phyloP scores from a whole-genome alignment of 2,888 invertebrate genomes.

The Acutogordius australiensis region DNA sequence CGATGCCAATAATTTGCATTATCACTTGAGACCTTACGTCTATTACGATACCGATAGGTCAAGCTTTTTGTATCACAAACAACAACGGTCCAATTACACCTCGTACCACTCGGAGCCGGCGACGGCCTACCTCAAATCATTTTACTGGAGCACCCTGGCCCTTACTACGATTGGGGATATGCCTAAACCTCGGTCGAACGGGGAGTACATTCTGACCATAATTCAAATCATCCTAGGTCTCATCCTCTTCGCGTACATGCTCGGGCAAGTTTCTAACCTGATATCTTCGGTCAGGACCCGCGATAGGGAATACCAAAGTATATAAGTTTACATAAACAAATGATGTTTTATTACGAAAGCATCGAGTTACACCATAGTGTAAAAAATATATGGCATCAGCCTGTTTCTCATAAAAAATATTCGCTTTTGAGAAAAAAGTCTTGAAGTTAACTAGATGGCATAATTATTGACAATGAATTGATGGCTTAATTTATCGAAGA shows the following conservation, averaged over 20 bases:
- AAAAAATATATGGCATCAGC: no score
- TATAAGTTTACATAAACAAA: no score
- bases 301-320: slow-evolving; percentile 90
- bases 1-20: neutral
- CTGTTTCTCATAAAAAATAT: no score
- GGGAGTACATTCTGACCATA: slow-evolving; percentile 78
- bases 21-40: neutral
- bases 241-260: slow-evolving; percentile 68
- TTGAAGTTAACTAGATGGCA: no score
- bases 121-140: slow-evolving; percentile 55
- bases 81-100: neutral
- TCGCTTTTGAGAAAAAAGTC: no score
- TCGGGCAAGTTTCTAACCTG: slow-evolving; percentile 89
- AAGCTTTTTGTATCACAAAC: neutral
- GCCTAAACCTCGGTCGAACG: slow-evolving; percentile 62
- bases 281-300: slow-evolving; percentile 87
- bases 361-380: no score
- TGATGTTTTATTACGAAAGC: no score
- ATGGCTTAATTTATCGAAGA: no score
- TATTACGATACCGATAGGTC: neutral
- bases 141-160: slow-evolving; percentile 87
- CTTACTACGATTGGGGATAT: slow-evolving; percentile 34
- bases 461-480: no score
- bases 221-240: slow-evolving; percentile 69
- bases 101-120: neutral